Evolutionary conservation across 2,888 invertebrate genomes (phyloP), one percentile per base, ranked within the genome.

Genomic region (Elegia similella): DNA sequence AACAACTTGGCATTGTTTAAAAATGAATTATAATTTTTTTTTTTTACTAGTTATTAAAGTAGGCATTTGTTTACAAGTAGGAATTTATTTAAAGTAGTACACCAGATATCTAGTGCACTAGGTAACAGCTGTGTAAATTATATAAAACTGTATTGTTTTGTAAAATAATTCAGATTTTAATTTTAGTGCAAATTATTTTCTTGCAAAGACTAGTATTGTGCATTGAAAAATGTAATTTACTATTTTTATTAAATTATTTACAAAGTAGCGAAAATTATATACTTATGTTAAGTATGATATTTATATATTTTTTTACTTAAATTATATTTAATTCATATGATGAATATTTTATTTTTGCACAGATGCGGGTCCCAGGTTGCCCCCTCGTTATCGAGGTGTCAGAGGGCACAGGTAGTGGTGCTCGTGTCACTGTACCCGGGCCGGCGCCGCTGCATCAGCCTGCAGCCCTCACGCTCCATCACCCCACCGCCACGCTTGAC

Each of bases 401-500:
- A 0, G 91, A 90, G 59, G 90, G 90, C 30, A 82, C 84, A 6
- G 94, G 94, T 48, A 85, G 92, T 44, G 95, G 95, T 13, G 95
- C 95, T 0, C 93, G 94, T 62, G 95, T 95, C 3, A 95, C 95
- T 0, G 86, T 95, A 50, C 95, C 95, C 0, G 95, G 95, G 3
- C 95, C 95, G 0, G 95, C 94, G 56, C 95, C 95, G 0, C 89
- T 95, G 15, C 95, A 95, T 73, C 93, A 94, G 74, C 93, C 95
- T 10, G 95, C 95, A 62, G 94, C 95, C 34, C 92, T 95, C 69
- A 93, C 95, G 57, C 93, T 95, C 75, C 96, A 96, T 84, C 96
- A 96, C 86, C 95, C 95, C 63, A 96, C 97, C 73, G 97, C 97
- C 83, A 95, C 96, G 76, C 94, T 98, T 71, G 97, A 98, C 82